Percentiles rank a stretch among this genome's conserved stretches.
phyloP scores from a whole-genome alignment of 2,797 vertebrate genomes.

The Decapterus maruadsi region DNA sequence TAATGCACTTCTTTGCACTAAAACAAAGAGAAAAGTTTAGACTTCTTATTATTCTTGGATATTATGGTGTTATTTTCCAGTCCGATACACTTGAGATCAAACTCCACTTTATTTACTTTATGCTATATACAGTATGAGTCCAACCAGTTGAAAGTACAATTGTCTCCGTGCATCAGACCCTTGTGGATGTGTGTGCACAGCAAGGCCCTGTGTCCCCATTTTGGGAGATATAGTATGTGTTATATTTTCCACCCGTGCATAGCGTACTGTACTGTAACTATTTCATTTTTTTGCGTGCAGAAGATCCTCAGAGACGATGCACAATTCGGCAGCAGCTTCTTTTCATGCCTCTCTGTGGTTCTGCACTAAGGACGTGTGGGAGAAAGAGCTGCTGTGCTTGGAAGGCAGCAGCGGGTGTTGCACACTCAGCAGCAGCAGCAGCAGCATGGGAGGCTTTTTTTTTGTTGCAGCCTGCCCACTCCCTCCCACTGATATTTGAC shows the following conservation, averaged over 20 bases:
- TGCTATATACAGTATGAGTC: no score
- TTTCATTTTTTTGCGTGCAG: slow-evolving; percentile 2
- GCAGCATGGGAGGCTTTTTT: slow-evolving; percentile 4
- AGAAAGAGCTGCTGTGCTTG: not conserved
- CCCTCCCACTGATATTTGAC: slow-evolving; percentile 19
- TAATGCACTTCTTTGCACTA: no score
- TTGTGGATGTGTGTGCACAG: not conserved
- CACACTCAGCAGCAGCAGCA: not conserved
- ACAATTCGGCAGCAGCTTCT: slow-evolving; percentile 11
- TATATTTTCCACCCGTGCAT: slow-evolving; percentile 5
- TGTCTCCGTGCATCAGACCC: not conserved
- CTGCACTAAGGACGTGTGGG: not conserved
- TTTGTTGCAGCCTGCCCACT: slow-evolving; percentile 2
- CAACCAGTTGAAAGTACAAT: no score
- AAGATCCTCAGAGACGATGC: slow-evolving; percentile 19
- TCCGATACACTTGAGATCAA: no score
- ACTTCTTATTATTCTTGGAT: no score
- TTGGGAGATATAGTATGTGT: not conserved
- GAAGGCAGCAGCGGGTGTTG: slow-evolving; percentile 14
- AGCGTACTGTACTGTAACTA: not conserved
- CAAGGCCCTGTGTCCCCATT: not conserved
- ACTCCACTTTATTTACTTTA: no score
- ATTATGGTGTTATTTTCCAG: no score
- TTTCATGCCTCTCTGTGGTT: slow-evolving; percentile 24
- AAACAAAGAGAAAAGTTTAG: no score